Conservation (phyloP, 1,140 invertebrate genomes). For the Drosophila tropicalis region DNA sequence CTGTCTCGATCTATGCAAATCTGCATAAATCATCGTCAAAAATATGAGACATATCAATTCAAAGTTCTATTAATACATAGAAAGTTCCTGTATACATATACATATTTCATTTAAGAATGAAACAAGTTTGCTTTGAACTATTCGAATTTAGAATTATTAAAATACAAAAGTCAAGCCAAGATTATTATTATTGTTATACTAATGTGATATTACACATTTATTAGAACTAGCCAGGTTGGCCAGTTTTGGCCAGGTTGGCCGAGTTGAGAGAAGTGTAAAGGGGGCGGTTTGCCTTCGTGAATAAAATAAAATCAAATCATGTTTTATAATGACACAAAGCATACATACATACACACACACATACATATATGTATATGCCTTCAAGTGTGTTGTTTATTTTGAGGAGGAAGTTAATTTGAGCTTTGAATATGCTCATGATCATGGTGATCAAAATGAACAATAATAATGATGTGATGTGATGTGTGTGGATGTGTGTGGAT, state of each 20-base stretch:
- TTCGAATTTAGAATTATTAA: constrained; percentile 1
- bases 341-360: too few relatives aligned
- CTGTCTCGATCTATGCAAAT: too few relatives aligned
- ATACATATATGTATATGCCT: constrained; percentile 2
- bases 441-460: constrained; percentile 1
- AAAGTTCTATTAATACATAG: too few relatives aligned
- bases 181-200: constrained; percentile 22
- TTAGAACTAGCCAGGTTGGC: not conserved
- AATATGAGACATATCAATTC: too few relatives aligned
- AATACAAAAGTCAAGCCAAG: constrained; percentile 5
- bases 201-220: constrained; percentile 22
- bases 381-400: constrained; percentile 23
- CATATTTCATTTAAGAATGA: not conserved
- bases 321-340: constrained; percentile 62
- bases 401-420: constrained; percentile 44
- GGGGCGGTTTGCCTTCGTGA: constrained; percentile 58
- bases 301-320: constrained; percentile 43
- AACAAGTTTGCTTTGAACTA: constrained; percentile 11
- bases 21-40: too few relatives aligned
- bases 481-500: not conserved
- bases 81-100: too few relatives aligned
- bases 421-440: constrained; percentile 18
- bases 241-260: not conserved
- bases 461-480: constrained; percentile 1
- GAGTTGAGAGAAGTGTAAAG: constrained; percentile 20